Base-by-base conservation (phyloP, 2,113 vertebrate species). In the Callithrix jacchus region DNA sequence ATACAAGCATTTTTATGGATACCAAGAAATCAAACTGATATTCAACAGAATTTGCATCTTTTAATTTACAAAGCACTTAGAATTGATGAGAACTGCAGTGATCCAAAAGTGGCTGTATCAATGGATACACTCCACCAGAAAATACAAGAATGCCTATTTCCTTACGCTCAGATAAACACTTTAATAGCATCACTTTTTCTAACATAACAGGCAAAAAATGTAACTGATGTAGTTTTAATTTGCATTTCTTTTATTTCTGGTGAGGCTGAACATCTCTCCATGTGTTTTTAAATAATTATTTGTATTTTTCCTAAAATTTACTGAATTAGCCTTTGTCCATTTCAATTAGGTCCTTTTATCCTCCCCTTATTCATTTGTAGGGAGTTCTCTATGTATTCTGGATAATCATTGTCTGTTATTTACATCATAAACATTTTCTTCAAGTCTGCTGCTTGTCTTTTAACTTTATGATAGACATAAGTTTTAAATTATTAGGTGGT, bases 291-390 rank as follows among this genome's bases (percentile, higher is more conserved):
- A 84, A 85, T 45, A n/a, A 32, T 64, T 70, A 87, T 32, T 42
- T 85, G n/a, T 49, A 93, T 93, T 91, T 84, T 96, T 88, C 54
- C 86, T 74, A 86, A 95, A 92, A 89, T 58, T 81, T 80, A 81
- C 5, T 89, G 83, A 66, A 85, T 74, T 74, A 79, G 47, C 32
- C 30, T 82, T 61, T 95, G 18, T 49, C 71, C 42, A 56, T 66
- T 95, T 94, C 81, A 87, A 64, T 76, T 66, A 93, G 45, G 21
- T 21, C 73, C 2, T 92, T 92, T 54, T 81, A 91, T 83, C 37
- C 32, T 68, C 40, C 20, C 66, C 32, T 74, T 71, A 56, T 47
- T 89, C 35, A 86, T 40, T 61, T 87, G n/a, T 66, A 95, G 32
- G 32, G 20, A 91, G 61, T 77, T 82, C 30, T 66, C 54, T 86